These are phyloP conservation scores for Euura lappo DNA, from an alignment of 1,140 invertebrate species.

Conservation along the genomic window DNA sequence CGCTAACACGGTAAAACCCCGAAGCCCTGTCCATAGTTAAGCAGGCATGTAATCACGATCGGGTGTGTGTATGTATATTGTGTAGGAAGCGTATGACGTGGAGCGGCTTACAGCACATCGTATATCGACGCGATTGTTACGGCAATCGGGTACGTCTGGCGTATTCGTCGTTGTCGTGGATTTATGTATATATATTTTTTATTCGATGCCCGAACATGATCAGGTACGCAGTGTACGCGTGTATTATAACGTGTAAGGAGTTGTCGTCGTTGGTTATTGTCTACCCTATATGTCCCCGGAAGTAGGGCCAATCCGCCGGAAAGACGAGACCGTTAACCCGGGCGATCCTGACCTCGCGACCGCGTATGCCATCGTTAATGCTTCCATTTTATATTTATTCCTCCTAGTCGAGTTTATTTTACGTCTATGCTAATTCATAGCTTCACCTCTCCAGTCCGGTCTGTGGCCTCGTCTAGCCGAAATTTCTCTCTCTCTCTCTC, in stretches of 20 bases:
- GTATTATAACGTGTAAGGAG: conserved; percentile 5
- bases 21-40: not conserved
- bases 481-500: too few species aligned
- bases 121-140: not conserved
- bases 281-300: conserved; percentile 63
- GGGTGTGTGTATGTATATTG: not conserved
- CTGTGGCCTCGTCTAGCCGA: too few species aligned
- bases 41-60: not conserved
- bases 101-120: too few species aligned
- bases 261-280: conserved; percentile 49
- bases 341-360: conserved; percentile 55
- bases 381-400: not conserved
- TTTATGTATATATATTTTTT: too few species aligned
- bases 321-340: conserved; percentile 61
- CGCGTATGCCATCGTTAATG: conserved; percentile 52
- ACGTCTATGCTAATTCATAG: too few species aligned
- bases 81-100: not conserved
- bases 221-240: not conserved
- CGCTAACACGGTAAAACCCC: too few species aligned
- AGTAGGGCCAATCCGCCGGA: conserved; percentile 61
- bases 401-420: too few species aligned
- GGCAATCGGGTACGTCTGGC: not conserved
- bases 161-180: too few species aligned
- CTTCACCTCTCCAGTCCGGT: too few species aligned
- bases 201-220: too few species aligned